A percentile compares a stretch with the other conserved stretches of the same genome.
These are phyloP conservation scores for Chloroceryle inda DNA, from an alignment of 2,797 vertebrate genomes.

Conservation along the genomic window DNA sequence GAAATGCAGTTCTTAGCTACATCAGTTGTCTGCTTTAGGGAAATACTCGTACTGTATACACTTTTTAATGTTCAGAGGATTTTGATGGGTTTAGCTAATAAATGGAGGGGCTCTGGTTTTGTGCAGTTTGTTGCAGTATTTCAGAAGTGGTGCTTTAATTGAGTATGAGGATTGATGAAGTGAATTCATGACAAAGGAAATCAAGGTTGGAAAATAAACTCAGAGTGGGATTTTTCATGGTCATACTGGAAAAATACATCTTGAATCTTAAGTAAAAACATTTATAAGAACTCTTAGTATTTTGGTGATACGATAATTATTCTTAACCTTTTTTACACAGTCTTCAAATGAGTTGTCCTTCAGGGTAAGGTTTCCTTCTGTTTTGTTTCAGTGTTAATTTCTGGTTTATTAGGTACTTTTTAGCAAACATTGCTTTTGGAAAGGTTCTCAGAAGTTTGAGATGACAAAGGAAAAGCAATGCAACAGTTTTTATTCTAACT, in stretches of 20 bases:
- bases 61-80: background rate
- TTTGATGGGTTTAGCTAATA: background rate
- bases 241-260: background rate
- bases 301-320: background rate
- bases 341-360: background rate
- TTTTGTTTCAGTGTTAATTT: background rate
- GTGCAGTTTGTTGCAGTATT: background rate
- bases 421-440: background rate
- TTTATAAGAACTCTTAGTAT: background rate
- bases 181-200: background rate
- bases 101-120: background rate
- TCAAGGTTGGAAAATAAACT: background rate
- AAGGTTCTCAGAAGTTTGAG: background rate
- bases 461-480: background rate
- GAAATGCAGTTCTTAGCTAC: background rate
- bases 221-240: background rate
- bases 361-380: background rate
- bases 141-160: background rate
- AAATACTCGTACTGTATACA: background rate
- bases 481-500: background rate
- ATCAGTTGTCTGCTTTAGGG: background rate
- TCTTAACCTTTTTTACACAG: accelerated
- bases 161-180: background rate
- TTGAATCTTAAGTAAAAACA: background rate
- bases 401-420: background rate